Conservation (phyloP, 2,888 invertebrate species). For the Athalia cordata region DNA sequence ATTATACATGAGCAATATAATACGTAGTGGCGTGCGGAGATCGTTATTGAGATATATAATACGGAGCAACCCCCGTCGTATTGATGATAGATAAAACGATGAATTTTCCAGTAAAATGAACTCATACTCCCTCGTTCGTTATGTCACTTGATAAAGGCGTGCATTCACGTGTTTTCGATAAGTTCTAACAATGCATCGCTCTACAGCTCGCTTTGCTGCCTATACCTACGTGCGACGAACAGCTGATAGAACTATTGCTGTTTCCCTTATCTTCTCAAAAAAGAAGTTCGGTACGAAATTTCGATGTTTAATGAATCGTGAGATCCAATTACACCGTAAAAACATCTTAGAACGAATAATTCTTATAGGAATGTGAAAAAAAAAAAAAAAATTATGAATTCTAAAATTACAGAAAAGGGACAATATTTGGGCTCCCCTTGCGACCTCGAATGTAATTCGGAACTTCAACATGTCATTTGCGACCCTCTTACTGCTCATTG, state of each 20-base stretch:
- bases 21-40: not conserved
- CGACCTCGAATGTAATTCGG: constrained; percentile 83
- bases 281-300: not conserved
- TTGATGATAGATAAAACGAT: not conserved
- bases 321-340: not conserved
- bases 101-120: constrained; percentile 8
- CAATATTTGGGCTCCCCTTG: constrained; percentile 88
- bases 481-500: constrained; percentile 82
- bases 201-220: not conserved
- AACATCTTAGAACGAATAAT: not conserved
- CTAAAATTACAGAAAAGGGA: constrained; percentile 81
- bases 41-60: not conserved
- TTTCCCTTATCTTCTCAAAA: constrained; percentile 5
- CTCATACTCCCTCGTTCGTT: constrained; percentile 10
- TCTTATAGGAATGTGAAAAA: not conserved
- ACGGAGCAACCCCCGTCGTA: not conserved
- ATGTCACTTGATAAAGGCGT: constrained; percentile 7
- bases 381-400: not conserved
- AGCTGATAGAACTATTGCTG: not conserved
- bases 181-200: constrained; percentile 1
- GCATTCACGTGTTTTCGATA: constrained; percentile 21
- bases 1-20: too few relatives aligned
- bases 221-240: not conserved
- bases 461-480: constrained; percentile 86
- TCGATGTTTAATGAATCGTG: not conserved